Conservation (phyloP, 2,888 invertebrate species). For the Acanthosepion esculentum region DNA sequence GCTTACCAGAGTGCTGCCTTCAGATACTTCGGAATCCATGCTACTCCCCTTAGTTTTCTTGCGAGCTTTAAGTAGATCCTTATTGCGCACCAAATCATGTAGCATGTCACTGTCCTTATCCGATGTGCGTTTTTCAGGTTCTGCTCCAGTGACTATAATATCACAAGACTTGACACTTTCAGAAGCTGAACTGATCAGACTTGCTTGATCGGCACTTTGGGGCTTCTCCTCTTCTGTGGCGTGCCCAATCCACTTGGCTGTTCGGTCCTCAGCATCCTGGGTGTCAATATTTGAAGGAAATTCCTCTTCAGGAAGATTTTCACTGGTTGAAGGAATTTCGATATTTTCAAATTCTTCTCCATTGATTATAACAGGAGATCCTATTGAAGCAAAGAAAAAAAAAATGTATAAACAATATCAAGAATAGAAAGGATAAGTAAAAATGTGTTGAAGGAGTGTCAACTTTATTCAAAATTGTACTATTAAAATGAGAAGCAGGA, state of each 20-base stretch:
- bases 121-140: conserved; percentile 53
- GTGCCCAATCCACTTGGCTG: conserved; percentile 23
- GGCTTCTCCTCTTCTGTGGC: not conserved
- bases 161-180: conserved; percentile 61
- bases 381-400: conserved; percentile 56
- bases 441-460: not conserved
- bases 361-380: conserved; percentile 74
- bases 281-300: conserved; percentile 24
- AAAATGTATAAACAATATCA: not conserved
- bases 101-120: conserved; percentile 86
- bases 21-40: conserved; percentile 91
- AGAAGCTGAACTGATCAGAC: conserved; percentile 40
- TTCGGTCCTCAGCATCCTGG: conserved; percentile 24
- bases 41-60: conserved; percentile 82
- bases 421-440: not conserved
- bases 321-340: conserved; percentile 58
- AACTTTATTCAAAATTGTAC: not conserved
- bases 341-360: conserved; percentile 75
- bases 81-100: conserved; percentile 93
- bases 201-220: conserved; percentile 39
- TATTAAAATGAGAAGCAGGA: not conserved
- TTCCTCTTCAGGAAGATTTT: not conserved
- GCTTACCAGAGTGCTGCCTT: conserved; percentile 76
- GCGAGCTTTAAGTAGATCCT: conserved; percentile 82
- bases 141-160: conserved; percentile 65